These are phyloP conservation scores for Nyctereutes procyonoides DNA, from an alignment of 2,113 vertebrate genomes.

Conservation along the genomic window DNA sequence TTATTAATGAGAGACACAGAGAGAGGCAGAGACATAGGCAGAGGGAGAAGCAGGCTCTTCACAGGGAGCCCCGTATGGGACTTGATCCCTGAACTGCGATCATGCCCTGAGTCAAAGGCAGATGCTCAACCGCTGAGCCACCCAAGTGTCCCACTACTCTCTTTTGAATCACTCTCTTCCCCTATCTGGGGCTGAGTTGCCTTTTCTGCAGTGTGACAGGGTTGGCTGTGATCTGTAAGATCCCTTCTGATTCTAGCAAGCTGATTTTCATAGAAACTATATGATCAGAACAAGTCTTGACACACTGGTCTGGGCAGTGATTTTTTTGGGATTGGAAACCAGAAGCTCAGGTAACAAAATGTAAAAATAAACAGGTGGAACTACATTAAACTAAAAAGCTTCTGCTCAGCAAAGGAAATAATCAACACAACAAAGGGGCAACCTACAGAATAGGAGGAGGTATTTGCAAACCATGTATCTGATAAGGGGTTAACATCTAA, in stretches of 20 bases:
- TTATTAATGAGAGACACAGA: too few species aligned
- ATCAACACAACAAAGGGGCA: background rate
- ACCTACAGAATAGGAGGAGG: background rate
- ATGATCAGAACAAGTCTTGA: background rate
- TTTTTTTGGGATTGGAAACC: background rate
- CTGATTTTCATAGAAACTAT: background rate
- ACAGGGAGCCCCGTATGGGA: too few species aligned
- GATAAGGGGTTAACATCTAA: background rate
- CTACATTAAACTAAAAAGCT: background rate
- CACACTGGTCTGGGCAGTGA: background rate
- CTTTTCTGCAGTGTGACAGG: background rate
- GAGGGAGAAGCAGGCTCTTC: too few species aligned
- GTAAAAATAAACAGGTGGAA: background rate
- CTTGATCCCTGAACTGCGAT: too few species aligned
- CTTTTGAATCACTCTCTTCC: background rate
- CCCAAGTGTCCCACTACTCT: background rate
- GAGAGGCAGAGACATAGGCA: too few species aligned
- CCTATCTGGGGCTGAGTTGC: background rate
- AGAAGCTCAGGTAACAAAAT: background rate
- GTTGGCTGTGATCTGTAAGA: background rate
- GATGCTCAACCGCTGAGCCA: too few species aligned
- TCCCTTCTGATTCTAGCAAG: background rate
- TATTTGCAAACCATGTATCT: background rate
- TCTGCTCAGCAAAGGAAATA: background rate
- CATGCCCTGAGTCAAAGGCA: too few species aligned